Base-by-base conservation (phyloP, 1,140 invertebrate species). In the Sesamia nonagrioides region DNA sequence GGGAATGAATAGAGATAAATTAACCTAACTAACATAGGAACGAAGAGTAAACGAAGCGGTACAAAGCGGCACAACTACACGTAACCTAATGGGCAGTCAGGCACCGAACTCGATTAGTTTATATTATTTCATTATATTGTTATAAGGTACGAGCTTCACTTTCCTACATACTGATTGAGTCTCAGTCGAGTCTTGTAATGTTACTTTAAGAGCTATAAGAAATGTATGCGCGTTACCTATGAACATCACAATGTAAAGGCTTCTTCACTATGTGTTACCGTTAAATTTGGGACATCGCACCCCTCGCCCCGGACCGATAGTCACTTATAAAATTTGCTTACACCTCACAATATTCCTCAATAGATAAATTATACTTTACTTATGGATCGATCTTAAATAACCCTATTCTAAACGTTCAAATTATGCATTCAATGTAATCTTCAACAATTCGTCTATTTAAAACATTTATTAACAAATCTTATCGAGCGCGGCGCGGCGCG, bases 311-410 rank as follows among this genome's bases (percentile, higher is more conserved):
- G 88, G 86, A 89, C 88, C 91, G 88, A 87, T 77, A 76, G 83
- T 89, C 88, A 84, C 90, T 92, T 91, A 92, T 89, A 89, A 87
- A 77, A 86, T 84, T 89, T 87, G 86, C 89, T 91, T 91, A 90
- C 82, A 87, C 86, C 85, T 92, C 90, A 89, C 87, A 85, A 86
- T 91, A 89, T 84, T 90, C 86, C 83, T 90, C 89, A 89, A 82
- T 91, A 90, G 89, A 92, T 93, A 93, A 93, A 93, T 93, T 93
- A 94, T 94, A 92, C 84, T 91, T 94, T 89, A 93, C 91, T 94
- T 93, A 94, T 84, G 93, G 93, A 92, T 90, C 93, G 89, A 93
- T 92, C 91, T 94, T 94, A 94, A 91, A 93, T 93, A 93, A 94
- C 89, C 91, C 93, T 94, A 94, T 91, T 88, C 92, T 93, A 94